These are phyloP conservation scores for Philypnodon macrostomus DNA, from an alignment of 2,797 vertebrate species.

Conservation along the genomic window DNA sequence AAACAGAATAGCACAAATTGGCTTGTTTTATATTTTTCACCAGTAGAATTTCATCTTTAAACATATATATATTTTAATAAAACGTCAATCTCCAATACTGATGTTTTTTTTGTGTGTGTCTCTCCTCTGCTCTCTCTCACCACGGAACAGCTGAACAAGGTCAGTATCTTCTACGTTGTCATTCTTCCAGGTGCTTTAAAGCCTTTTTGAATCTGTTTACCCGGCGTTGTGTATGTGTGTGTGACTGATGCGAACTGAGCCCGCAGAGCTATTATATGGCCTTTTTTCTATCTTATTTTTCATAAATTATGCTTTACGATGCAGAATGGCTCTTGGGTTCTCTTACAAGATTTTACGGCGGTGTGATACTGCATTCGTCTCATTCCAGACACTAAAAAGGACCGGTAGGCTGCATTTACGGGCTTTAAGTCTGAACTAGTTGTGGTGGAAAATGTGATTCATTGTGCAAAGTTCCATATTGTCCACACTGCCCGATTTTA, in stretches of 20 bases:
- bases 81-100: too few relatives aligned
- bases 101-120: slow-evolving; percentile 9
- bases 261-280: slow-evolving; percentile 7
- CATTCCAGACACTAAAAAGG: slow-evolving; percentile 34
- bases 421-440: slow-evolving; percentile 42
- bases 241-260: slow-evolving; percentile 11
- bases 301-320: slow-evolving; percentile 27
- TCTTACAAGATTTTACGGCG: slow-evolving; percentile 33
- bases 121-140: slow-evolving; percentile 9
- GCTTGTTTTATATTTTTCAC: too few relatives aligned
- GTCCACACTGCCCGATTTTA: slow-evolving; percentile 43
- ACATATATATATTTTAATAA: too few relatives aligned
- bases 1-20: too few relatives aligned
- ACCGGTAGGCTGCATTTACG: slow-evolving; percentile 42
- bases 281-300: slow-evolving; percentile 1
- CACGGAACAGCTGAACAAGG: slow-evolving; percentile 26
- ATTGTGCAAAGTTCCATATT: slow-evolving; percentile 51
- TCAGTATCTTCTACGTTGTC: slow-evolving; percentile 19
- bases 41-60: too few relatives aligned
- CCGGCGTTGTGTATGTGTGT: not conserved
- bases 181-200: slow-evolving; percentile 1
- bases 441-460: slow-evolving; percentile 52
- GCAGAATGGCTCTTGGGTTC: slow-evolving; percentile 19
- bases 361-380: slow-evolving; percentile 27
- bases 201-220: slow-evolving; percentile 15